phyloP scores from a whole-genome alignment of 2,888 invertebrate genomes.

The Eledone cirrhosa region DNA sequence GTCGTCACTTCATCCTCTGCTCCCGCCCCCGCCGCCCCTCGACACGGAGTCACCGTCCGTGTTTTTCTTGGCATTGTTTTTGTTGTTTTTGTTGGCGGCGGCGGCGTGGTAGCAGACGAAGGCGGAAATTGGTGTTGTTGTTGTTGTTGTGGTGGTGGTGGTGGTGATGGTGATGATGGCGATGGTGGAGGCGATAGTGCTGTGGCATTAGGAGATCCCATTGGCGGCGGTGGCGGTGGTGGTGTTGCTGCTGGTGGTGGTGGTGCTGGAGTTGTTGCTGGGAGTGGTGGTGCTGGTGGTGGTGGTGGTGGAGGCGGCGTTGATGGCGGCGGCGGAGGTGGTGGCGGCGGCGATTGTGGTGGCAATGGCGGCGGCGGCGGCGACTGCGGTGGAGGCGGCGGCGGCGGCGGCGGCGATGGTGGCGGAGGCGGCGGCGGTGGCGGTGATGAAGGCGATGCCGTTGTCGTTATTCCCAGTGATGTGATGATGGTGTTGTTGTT shows the following conservation, averaged over 20 bases:
- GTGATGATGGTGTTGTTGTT: neutral
- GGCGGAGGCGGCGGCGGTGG: neutral
- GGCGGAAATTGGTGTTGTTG: too few species aligned
- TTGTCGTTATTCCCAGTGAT: neutral
- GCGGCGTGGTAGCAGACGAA: too few species aligned
- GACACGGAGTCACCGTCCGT: too few species aligned
- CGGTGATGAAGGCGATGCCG: neutral
- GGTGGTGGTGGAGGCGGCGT: neutral
- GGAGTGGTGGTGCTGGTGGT: neutral
- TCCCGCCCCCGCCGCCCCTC: too few species aligned
- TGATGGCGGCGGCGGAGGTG: neutral
- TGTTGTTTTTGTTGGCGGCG: too few species aligned
- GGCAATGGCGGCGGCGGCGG: neutral
- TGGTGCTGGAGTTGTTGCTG: constrained; percentile 4
- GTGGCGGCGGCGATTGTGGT: neutral
- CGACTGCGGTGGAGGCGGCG: neutral
- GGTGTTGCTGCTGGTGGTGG: neutral
- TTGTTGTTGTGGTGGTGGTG: too few species aligned
- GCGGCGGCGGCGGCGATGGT: neutral
- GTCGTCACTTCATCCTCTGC: too few species aligned
- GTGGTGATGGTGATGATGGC: too few species aligned
- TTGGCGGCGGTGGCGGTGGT: too few species aligned
- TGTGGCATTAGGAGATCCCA: too few species aligned
- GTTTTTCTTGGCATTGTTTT: too few species aligned
- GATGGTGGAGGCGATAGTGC: too few species aligned